Conservation (phyloP, 2,888 invertebrate species). For the Ganaspis brasiliensis region DNA sequence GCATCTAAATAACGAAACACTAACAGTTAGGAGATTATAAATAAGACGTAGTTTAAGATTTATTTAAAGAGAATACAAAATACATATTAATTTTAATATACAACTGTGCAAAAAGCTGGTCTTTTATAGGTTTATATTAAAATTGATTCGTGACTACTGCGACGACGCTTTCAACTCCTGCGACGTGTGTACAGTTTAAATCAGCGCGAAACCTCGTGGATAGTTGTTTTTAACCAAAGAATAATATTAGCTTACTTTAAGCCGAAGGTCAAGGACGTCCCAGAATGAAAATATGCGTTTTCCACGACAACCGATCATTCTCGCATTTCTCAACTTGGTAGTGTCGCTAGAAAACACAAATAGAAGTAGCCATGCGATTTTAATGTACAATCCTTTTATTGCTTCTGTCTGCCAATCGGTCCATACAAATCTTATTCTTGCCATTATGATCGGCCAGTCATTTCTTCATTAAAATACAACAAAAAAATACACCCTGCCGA, state of each 20-base stretch:
- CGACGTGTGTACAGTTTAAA: conserved; percentile 38
- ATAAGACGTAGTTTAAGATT: conserved; percentile 37
- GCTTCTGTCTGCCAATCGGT: conserved; percentile 34
- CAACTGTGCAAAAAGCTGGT: conserved; percentile 71
- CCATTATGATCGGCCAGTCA: conserved; percentile 19
- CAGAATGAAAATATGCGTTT: conserved; percentile 58
- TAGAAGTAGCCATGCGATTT: conserved; percentile 19
- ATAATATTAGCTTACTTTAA: conserved; percentile 73
- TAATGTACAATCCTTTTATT: conserved; percentile 19
- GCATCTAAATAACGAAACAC: conserved; percentile 42
- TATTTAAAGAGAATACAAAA: conserved; percentile 44
- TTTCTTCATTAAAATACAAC: background rate
- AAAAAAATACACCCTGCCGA: conserved; percentile 3
- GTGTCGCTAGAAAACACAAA: conserved; percentile 46
- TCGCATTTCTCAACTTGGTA: conserved; percentile 62
- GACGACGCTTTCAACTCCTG: conserved; percentile 60
- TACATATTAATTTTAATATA: conserved; percentile 72
- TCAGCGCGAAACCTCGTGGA: conserved; percentile 55
- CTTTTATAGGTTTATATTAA: conserved; percentile 72
- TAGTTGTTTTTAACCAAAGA: conserved; percentile 78
- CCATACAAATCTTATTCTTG: conserved; percentile 23
- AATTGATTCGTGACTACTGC: conserved; percentile 66
- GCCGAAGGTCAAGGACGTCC: conserved; percentile 55
- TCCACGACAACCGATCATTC: conserved; percentile 54
- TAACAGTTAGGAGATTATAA: conserved; percentile 40